Conservation (phyloP, 2,888 invertebrate species). For the Perizoma flavofasciatum region DNA sequence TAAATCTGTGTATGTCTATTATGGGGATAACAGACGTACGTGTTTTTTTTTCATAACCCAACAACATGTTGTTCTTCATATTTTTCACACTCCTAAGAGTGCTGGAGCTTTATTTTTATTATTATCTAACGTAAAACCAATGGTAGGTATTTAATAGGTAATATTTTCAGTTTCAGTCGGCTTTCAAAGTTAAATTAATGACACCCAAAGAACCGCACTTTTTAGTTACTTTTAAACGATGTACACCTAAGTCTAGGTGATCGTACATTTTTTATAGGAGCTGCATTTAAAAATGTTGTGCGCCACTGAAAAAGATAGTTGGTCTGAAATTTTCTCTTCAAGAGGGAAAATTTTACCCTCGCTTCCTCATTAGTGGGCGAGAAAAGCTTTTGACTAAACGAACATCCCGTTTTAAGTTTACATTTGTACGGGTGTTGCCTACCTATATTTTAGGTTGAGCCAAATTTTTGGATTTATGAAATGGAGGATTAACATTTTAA, state of each 20-base stretch:
- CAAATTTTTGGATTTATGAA: constrained; percentile 14
- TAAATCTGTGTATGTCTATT: no score
- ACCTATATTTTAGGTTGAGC: constrained; percentile 31
- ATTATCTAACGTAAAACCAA: no score
- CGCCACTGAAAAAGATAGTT: constrained; percentile 59
- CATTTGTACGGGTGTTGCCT: constrained; percentile 41
- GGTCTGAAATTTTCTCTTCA: constrained; percentile 62
- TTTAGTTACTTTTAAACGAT: constrained; percentile 17
- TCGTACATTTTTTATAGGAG: constrained; percentile 26
- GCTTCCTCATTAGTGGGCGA: constrained; percentile 65
- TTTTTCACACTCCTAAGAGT: no score
- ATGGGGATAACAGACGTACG: no score
- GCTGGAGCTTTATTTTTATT: no score
- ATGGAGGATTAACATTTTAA: neutral
- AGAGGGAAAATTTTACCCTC: constrained; percentile 63
- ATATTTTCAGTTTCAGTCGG: no score
- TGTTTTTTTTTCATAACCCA: no score
- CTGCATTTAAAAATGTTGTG: constrained; percentile 57
- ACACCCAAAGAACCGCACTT: constrained; percentile 1
- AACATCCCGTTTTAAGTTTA: constrained; percentile 57
- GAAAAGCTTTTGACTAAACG: constrained; percentile 60
- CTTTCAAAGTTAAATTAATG: no score
- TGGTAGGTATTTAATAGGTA: no score
- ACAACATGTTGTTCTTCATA: no score
- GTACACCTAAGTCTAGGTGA: constrained; percentile 17